Evolutionary conservation across 1,140 invertebrate species (phyloP).

Genomic region (Bombus affinis): DNA sequence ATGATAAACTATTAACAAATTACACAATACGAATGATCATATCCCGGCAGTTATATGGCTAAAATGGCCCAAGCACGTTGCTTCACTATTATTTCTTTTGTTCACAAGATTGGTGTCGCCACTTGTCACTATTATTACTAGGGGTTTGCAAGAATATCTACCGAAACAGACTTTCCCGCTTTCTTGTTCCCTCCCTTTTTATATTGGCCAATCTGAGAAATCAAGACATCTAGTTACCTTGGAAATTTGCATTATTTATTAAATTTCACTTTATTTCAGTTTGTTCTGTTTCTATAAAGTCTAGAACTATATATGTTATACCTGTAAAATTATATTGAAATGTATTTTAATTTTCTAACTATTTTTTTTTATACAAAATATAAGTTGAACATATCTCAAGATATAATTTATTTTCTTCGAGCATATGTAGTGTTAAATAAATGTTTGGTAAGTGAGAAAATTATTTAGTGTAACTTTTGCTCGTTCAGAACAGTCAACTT

Average conservation of each 20-base stretch:
- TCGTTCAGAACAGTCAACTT: too few species aligned
- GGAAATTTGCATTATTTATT: not conserved
- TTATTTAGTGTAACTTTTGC: too few species aligned
- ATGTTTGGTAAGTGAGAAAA: not conserved
- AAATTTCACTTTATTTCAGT: not conserved
- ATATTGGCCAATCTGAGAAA: not conserved
- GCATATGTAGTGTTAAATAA: not conserved
- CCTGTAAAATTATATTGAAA: not conserved
- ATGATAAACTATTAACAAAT: slow-evolving; percentile 36
- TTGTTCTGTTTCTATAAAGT: not conserved
- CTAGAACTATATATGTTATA: not conserved
- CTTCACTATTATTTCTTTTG: slow-evolving; percentile 20
- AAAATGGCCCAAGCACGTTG: slow-evolving; percentile 57
- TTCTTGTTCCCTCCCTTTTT: not conserved
- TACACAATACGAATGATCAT: slow-evolving; percentile 59
- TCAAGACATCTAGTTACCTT: not conserved
- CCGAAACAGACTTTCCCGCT: slow-evolving; percentile 30
- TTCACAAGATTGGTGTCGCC: slow-evolving; percentile 35
- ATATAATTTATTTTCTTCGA: not conserved
- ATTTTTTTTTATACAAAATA: not conserved
- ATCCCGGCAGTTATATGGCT: slow-evolving; percentile 54
- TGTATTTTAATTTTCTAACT: not conserved
- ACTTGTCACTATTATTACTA: not conserved
- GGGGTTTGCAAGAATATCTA: slow-evolving; percentile 7
- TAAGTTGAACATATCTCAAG: not conserved